Evolutionary conservation across 2,888 invertebrate genomes (phyloP).

Genomic region (Peribatodes rhomboidaria): DNA sequence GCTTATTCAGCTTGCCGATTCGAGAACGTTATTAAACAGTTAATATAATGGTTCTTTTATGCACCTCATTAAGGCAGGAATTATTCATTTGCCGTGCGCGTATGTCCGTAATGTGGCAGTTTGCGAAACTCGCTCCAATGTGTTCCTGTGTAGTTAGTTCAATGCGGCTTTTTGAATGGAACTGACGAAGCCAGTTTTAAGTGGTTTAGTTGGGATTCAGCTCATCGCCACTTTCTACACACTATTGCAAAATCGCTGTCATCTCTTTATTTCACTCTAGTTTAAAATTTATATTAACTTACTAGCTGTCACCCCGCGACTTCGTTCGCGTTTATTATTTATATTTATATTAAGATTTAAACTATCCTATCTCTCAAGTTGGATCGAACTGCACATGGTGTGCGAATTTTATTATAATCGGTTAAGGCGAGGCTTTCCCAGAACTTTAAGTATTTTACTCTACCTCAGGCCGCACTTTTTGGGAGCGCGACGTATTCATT

Average conservation of each 20-base stretch:
- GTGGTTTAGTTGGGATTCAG: conserved; percentile 3
- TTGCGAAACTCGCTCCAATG: conserved; percentile 27
- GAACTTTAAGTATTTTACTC: too few relatives aligned
- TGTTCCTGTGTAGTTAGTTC: conserved; percentile 2
- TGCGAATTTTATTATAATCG: too few relatives aligned
- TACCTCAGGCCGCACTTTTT: too few relatives aligned
- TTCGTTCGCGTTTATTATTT: too few relatives aligned
- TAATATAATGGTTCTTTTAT: conserved; percentile 50
- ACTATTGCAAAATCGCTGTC: neutral
- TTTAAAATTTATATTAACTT: too few relatives aligned
- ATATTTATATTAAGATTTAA: too few relatives aligned
- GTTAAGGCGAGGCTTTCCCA: too few relatives aligned
- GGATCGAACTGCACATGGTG: too few relatives aligned
- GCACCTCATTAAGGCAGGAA: conserved; percentile 43
- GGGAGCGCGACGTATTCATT: too few relatives aligned
- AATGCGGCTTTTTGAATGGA: conserved; percentile 15
- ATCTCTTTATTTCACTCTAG: too few relatives aligned
- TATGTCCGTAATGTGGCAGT: conserved; percentile 21
- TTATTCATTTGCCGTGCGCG: conserved; percentile 44
- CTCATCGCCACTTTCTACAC: neutral
- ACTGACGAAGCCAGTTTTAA: conserved; percentile 17
- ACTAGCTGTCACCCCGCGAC: too few relatives aligned
- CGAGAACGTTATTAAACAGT: conserved; percentile 53
- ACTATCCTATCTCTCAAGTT: too few relatives aligned
- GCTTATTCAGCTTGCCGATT: conserved; percentile 60